Evolutionary conservation across 2,113 vertebrate genomes (phyloP).

Genomic region (Sceloporus undulatus): DNA sequence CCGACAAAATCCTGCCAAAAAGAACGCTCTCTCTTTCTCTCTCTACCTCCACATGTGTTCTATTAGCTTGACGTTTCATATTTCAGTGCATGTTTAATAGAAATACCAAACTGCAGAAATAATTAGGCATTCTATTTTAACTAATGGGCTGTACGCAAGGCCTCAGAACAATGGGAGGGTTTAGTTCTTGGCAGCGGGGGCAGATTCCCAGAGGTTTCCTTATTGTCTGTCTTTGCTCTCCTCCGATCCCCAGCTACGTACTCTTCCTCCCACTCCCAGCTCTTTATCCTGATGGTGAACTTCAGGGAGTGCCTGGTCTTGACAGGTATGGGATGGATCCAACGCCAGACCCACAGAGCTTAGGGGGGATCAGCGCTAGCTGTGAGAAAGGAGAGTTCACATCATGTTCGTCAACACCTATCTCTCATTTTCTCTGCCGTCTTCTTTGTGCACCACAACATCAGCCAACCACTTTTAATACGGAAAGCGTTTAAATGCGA

Average conservation of each 20-base stretch:
- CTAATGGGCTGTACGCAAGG: slow-evolving; percentile 32
- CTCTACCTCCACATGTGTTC: slow-evolving; percentile 70
- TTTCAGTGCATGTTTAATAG: slow-evolving; percentile 69
- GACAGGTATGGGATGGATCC: neutral
- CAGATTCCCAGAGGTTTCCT: slow-evolving; percentile 15
- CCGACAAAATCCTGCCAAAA: slow-evolving; percentile 44
- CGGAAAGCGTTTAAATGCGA: slow-evolving; percentile 41
- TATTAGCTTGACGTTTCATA: slow-evolving; percentile 53
- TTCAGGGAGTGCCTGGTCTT: neutral
- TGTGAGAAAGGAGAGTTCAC: neutral
- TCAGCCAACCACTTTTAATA: neutral
- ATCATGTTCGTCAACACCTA: neutral
- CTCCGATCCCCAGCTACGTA: neutral
- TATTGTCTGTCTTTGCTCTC: slow-evolving; percentile 13
- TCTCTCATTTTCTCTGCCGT: neutral
- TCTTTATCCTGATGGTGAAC: neutral
- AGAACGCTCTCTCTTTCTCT: slow-evolving; percentile 11
- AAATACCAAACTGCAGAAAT: slow-evolving; percentile 72
- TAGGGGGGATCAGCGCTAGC: neutral
- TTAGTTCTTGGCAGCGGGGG: neutral
- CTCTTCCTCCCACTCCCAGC: neutral
- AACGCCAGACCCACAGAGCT: fast-evolving
- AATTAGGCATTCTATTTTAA: slow-evolving; percentile 65
- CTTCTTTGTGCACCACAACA: neutral
- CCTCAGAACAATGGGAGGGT: slow-evolving; percentile 6